Evolutionary conservation across 2,113 vertebrate species (phyloP).

Genomic region (Anseranas semipalmata): DNA sequence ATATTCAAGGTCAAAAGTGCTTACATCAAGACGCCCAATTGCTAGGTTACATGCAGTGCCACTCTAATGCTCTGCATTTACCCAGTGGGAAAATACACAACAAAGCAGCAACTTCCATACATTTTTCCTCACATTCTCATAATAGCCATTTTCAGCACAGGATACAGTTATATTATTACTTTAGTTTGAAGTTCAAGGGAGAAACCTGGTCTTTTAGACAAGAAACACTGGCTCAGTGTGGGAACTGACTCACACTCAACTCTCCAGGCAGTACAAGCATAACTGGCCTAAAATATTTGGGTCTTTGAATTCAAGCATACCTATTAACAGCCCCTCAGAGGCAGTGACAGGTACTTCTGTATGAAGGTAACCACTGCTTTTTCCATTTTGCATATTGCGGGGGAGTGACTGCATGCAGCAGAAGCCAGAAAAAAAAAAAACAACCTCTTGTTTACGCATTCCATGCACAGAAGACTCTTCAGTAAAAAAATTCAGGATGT

Average conservation of each 20-base stretch:
- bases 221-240: not conserved
- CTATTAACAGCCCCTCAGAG: not conserved
- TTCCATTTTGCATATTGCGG: not conserved
- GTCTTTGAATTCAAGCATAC: not conserved
- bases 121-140: not conserved
- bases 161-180: not conserved
- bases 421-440: not conserved
- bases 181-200: not conserved
- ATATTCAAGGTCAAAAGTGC: not conserved
- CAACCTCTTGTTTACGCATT: not conserved
- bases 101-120: not conserved
- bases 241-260: not conserved
- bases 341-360: not conserved
- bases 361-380: not conserved
- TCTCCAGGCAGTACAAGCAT: not conserved
- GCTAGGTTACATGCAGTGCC: accelerated
- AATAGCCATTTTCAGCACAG: not conserved
- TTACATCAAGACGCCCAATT: accelerated
- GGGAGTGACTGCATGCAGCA: not conserved
- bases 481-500: not conserved
- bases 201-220: not conserved
- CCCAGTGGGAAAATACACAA: not conserved
- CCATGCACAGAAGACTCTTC: not conserved
- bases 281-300: not conserved
- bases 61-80: not conserved